Base-by-base conservation (phyloP, 2,797 vertebrate species). In the Enteromius anoplus region DNA sequence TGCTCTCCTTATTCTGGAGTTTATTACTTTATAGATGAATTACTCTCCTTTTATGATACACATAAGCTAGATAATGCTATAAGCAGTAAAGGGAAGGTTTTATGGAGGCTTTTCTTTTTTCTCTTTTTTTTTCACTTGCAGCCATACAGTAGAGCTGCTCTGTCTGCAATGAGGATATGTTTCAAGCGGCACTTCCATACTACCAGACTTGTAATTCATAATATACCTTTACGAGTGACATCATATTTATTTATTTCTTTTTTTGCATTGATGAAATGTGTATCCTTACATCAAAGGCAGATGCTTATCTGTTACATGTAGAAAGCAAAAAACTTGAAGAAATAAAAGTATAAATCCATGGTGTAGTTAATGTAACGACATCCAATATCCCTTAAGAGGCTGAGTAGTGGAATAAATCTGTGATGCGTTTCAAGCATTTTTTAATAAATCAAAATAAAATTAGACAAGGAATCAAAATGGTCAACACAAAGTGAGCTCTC, bases 11-110 rank as follows among this genome's bases (percentile, higher is more conserved):
- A 92, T 94, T 93, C 91, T 91, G 84, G 90, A 83, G 82, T 94
- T 94, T 94, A 94, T 94, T 92, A 92, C 91, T 83, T 85, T 91
- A 90, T 92, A 89, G 89, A 92, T 92, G 90, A 91, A 93, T 92
- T 93, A 90, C 90, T 86, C 85, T 88, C 85, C 90, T 90, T 95
- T 94, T 93, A 93, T 93, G 93, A 93, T 91, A 89, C 90, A 91
- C 93, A 93, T 93, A 93, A 94, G 93, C 90, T 93, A 88, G 89
- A 91, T 93, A 92, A 92, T 93, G 93, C 91, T 91, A 91, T 91
- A 90, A 90, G 93, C 91, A 91, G 91, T 94, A 92, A 93, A 94
- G 92, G 87, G 88, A 69, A 40, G 82, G 79, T 81, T 94, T 93
- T 93, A 93, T 92, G 87, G 91, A 89, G 89, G 49, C 37, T 68